Base-by-base conservation (phyloP, 2,113 vertebrate species). In the Benthochromis sp. region DNA sequence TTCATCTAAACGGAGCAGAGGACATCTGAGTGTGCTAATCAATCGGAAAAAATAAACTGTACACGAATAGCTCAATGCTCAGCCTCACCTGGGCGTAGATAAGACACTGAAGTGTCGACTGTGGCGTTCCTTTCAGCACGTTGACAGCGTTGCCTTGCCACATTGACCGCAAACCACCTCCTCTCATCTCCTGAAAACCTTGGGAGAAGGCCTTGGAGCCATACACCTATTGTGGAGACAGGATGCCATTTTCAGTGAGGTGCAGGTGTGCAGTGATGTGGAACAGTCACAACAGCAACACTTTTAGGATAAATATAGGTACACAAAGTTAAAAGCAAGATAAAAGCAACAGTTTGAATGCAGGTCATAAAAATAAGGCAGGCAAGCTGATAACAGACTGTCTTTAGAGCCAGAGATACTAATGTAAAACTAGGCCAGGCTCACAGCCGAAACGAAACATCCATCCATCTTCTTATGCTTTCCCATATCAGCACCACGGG, bases 81-180 rank as follows among this genome's bases (percentile, higher is more conserved):
- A 8, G 78, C 11, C 52, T 84, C 90, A 97, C 96, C 95, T 96
- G 95, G 43, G 94, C 88, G 34, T 96, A 97, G 82, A 97, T 95
- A 7, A 96, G 92, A 90, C 95, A 96, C 91, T 97, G 96, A 2
- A 97, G 93, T 1, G 94, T 96, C 2, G 96, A 96, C 93, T 96
- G 96, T 1, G 96, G 96, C 1, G 95, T 97, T 84, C 96, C 96
- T 86, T 97, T 97, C 78, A 97, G 90, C 38, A 97, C 89, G 6
- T 96, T 97, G 52, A 96, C 95, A 5, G 89, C 86, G 24, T 97
- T 97, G 50, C 96, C 96, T 76, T 96, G 96, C 96, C 96, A 97
- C 96, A 97, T 96, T 1, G 96, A 94, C 43, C 92, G 94, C 38
- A 96, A 16, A 40, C 95, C 95, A 7, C 95, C 95, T 2, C 88